Evolutionary conservation across 2,113 vertebrate genomes (phyloP).

Genomic region (Falcunculus frontatus): DNA sequence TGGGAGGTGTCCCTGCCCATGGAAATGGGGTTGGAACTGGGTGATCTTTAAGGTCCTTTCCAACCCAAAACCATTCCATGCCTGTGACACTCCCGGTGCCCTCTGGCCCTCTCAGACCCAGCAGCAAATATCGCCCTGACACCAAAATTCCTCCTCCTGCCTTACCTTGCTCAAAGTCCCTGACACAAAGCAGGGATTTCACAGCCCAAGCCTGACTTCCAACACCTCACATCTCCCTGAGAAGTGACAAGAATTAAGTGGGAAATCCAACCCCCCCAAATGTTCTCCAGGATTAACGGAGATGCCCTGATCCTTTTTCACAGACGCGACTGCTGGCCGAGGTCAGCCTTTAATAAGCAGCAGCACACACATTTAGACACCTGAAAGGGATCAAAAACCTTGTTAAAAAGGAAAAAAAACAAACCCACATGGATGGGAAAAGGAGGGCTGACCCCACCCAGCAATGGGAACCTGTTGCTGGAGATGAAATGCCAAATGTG

Average conservation of each 20-base stretch:
- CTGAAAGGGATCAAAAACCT: neutral
- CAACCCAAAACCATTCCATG: neutral
- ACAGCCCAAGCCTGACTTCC: neutral
- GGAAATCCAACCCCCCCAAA: neutral
- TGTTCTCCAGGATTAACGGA: neutral
- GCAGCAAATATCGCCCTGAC: rapidly evolving
- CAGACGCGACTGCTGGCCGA: neutral
- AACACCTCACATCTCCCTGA: neutral
- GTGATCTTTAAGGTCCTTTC: neutral
- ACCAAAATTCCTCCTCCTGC: neutral
- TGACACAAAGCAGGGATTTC: neutral
- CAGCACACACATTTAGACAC: neutral
- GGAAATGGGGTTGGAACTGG: too few species aligned
- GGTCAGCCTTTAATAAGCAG: neutral
- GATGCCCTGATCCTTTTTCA: neutral
- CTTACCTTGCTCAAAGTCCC: neutral
- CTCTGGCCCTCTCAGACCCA: neutral
- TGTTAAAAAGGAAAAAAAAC: neutral
- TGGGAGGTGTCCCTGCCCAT: neutral
- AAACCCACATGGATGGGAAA: neutral
- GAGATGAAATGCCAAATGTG: neutral
- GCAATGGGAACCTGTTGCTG: neutral
- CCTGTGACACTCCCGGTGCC: rapidly evolving
- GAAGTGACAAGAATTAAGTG: neutral
- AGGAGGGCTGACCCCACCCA: neutral